Percentiles rank a stretch among this genome's conserved stretches.
Conservation (phyloP, 1,140 invertebrate genomes). For the Drosophila mauritiana region DNA sequence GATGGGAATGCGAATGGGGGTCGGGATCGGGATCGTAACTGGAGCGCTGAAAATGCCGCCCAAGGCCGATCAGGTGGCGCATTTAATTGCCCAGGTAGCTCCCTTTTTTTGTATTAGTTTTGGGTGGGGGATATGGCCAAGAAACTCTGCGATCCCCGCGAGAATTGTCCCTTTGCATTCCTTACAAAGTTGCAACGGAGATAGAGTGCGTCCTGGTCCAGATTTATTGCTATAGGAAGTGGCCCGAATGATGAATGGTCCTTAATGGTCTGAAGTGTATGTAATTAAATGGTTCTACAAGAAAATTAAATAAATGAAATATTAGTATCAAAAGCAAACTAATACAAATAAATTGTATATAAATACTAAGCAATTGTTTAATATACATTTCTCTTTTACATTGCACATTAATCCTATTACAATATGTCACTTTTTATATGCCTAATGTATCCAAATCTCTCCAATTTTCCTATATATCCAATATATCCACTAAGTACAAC, state of each 20-base stretch:
- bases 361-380: too few species aligned
- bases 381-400: too few species aligned
- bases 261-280: background rate
- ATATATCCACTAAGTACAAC: too few species aligned
- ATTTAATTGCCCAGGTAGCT: slow-evolving; percentile 50
- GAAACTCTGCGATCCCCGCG: background rate
- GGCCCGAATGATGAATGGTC: background rate
- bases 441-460: too few species aligned
- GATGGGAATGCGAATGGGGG: background rate
- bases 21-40: slow-evolving; percentile 10
- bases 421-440: too few species aligned
- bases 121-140: background rate
- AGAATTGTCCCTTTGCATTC: background rate
- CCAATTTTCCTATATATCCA: too few species aligned
- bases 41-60: slow-evolving; percentile 44
- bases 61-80: slow-evolving; percentile 72
- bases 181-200: background rate
- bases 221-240: background rate
- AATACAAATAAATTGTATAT: too few species aligned
- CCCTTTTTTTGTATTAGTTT: background rate
- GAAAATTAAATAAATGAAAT: too few species aligned
- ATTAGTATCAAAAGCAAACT: too few species aligned
- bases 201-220: background rate
- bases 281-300: background rate
- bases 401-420: too few species aligned